Conservation (phyloP, 2,113 vertebrate species). For the Pholis gunnellus region DNA sequence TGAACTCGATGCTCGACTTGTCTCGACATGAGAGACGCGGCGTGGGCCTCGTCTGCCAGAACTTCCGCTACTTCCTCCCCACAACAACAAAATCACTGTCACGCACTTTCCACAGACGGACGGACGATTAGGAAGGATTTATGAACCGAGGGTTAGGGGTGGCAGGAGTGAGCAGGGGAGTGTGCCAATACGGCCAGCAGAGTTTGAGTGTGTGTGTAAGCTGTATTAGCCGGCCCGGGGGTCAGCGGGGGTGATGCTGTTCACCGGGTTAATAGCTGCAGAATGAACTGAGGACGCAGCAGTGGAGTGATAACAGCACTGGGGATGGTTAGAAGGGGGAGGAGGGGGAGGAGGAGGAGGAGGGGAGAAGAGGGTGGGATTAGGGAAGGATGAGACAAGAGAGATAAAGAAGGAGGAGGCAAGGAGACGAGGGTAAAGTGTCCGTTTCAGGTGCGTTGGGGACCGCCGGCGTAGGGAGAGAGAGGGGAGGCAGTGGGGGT, state of each 20-base stretch:
- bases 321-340: background rate
- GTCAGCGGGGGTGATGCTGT: slow-evolving; percentile 50
- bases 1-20: background rate
- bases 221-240: slow-evolving; percentile 52
- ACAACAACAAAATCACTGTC: background rate
- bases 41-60: background rate
- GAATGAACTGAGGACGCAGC: slow-evolving; percentile 59
- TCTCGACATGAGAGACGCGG: background rate
- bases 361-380: slow-evolving; percentile 29
- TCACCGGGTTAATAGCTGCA: slow-evolving; percentile 64
- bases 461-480: slow-evolving; percentile 8
- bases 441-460: slow-evolving; percentile 17
- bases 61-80: background rate
- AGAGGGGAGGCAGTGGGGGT: background rate
- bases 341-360: background rate
- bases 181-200: slow-evolving; percentile 44
- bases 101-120: slow-evolving; percentile 10
- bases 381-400: slow-evolving; percentile 31
- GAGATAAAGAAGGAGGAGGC: slow-evolving; percentile 7
- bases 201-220: slow-evolving; percentile 55
- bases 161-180: slow-evolving; percentile 19
- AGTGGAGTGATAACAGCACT: slow-evolving; percentile 62
- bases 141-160: background rate
- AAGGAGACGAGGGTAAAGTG: slow-evolving; percentile 3
- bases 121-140: slow-evolving; percentile 30